phyloP scores from a whole-genome alignment of 2,113 vertebrate genomes.

The Lota lota region DNA sequence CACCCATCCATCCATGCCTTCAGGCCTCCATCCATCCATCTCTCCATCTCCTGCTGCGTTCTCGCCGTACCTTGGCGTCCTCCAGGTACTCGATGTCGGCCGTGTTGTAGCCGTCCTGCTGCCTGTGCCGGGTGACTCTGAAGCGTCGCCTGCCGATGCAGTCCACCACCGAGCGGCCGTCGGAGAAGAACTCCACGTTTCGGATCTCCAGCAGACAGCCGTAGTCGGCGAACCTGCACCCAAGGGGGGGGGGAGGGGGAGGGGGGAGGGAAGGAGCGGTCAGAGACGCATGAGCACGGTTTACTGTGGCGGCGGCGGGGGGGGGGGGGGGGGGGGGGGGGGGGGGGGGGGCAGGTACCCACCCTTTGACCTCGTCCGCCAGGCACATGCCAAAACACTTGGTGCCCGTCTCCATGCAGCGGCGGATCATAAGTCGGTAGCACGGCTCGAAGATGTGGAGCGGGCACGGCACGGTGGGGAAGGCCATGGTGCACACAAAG shows the following conservation, averaged over 20 bases:
- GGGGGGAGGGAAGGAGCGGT: not conserved
- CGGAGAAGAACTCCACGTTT: conserved; percentile 86
- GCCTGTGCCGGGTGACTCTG: conserved; percentile 82
- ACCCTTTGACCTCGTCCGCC: conserved; percentile 82
- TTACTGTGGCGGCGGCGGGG: too few species aligned
- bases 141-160: conserved; percentile 83
- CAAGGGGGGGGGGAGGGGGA: not conserved
- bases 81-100: conserved; percentile 90
- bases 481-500: conserved; percentile 93
- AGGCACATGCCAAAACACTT: conserved; percentile 92
- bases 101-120: conserved; percentile 89
- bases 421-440: conserved; percentile 89
- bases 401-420: conserved; percentile 91
- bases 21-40: not conserved
- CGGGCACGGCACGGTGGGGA: conserved; percentile 89
- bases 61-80: conserved; percentile 78
- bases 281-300: not conserved
- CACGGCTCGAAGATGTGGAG: conserved; percentile 91
- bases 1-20: too few species aligned
- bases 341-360: conserved; percentile 12
- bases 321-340: too few species aligned
- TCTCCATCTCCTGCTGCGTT: not conserved
- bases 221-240: conserved; percentile 80
- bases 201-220: conserved; percentile 89
- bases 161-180: conserved; percentile 87